phyloP scores from a whole-genome alignment of 2,797 vertebrate species.

The Paramormyrops hopkinsi region DNA sequence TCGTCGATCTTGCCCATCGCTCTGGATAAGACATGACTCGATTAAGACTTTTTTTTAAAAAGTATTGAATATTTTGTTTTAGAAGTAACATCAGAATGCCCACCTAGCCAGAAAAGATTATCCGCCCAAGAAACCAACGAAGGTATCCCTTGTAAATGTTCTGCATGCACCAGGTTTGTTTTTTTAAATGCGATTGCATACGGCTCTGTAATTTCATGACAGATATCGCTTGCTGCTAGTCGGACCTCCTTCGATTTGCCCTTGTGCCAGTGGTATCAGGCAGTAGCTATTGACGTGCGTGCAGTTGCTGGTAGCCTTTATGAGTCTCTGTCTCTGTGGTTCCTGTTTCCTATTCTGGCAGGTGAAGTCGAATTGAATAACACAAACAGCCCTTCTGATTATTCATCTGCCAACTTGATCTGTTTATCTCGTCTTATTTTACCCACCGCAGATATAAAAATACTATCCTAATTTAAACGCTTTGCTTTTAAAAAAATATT shows the following conservation, averaged over 20 bases:
- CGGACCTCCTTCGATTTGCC: conserved; percentile 6
- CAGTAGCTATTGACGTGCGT: conserved; percentile 2
- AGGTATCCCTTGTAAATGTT: background rate
- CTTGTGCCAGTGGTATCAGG: conserved; percentile 8
- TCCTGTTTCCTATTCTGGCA: conserved; percentile 18
- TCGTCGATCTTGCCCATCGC: conserved; percentile 86
- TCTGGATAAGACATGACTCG: conserved; percentile 79
- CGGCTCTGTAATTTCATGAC: background rate
- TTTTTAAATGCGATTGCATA: conserved; percentile 8
- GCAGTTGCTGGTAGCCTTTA: conserved; percentile 15
- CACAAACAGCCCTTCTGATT: background rate
- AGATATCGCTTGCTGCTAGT: background rate
- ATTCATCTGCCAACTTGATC: conserved; percentile 23
- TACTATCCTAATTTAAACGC: conserved; percentile 32
- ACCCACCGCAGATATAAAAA: conserved; percentile 22
- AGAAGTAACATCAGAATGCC: background rate
- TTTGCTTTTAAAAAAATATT: background rate
- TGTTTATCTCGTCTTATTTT: conserved; percentile 13
- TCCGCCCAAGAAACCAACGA: background rate
- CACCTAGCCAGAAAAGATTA: background rate
- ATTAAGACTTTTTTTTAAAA: background rate
- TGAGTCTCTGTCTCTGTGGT: background rate
- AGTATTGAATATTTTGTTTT: conserved; percentile 1
- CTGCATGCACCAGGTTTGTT: background rate
- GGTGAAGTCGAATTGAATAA: conserved; percentile 30